Evolutionary conservation across 2,113 vertebrate genomes (phyloP).

Genomic region (Hystrix cristata): DNA sequence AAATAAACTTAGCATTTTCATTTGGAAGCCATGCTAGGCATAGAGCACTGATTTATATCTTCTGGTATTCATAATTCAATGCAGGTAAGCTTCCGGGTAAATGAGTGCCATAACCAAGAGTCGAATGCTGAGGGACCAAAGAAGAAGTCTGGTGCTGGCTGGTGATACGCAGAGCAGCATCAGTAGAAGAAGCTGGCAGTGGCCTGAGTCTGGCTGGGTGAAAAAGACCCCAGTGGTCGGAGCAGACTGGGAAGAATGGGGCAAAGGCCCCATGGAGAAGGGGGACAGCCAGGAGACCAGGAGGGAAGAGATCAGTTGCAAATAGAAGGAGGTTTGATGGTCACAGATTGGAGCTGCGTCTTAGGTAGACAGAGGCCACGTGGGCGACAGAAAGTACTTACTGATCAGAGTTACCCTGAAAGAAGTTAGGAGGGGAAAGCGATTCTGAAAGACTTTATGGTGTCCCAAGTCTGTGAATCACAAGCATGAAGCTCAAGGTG

Average conservation of each 20-base stretch:
- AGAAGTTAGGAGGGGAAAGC: not conserved
- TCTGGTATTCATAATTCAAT: not conserved
- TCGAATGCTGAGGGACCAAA: not conserved
- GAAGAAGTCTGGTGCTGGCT: not conserved
- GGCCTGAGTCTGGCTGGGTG: not conserved
- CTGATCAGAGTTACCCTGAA: not conserved
- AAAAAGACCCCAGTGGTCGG: not conserved
- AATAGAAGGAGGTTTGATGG: not conserved
- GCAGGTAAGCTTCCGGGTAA: not conserved
- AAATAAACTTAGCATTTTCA: not conserved
- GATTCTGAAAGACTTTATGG: not conserved
- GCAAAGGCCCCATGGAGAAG: not conserved
- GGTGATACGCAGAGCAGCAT: not conserved
- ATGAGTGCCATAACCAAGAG: not conserved
- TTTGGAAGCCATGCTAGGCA: not conserved
- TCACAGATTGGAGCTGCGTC: not conserved
- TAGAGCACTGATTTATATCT: not conserved
- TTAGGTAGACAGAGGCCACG: not conserved
- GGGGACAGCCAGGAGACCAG: not conserved
- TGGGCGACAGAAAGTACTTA: not conserved
- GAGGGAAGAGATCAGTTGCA: not conserved
- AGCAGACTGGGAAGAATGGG: not conserved
- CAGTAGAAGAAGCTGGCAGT: not conserved
- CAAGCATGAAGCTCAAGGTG: not conserved
- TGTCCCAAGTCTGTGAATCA: not conserved